Evolutionary conservation across 2,888 invertebrate species (phyloP), one percentile per base, ranked within the genome.

Genomic region (Micoletzkya japonica): DNA sequence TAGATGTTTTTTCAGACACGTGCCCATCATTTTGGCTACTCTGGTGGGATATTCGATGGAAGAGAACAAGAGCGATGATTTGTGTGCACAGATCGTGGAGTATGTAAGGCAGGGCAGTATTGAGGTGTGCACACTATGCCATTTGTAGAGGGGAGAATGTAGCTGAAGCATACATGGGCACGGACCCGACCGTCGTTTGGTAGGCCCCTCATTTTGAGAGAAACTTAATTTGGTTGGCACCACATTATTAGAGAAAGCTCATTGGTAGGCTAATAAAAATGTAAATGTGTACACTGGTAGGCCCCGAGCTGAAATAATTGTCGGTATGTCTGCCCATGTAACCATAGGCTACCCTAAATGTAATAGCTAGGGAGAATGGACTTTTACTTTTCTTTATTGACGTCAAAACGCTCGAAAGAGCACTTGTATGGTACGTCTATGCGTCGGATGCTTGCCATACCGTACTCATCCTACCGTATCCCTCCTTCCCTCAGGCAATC

Each of bases 401-500:
- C n/a, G n/a, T n/a, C n/a, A n/a, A n/a, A n/a, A n/a, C n/a, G n/a
- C n/a, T n/a, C n/a, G n/a, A n/a, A n/a, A n/a, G n/a, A n/a, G n/a
- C n/a, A 28, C 10, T 20, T 54, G 28, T 54, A 54, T 54, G 24
- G 14, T 24, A 17, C 14, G 7, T 26, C 28, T 24, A 54, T 10
- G 24, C 24, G 17, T 24, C 56, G 24, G 28, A 54, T 28, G 7
- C 7, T 17, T 24, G 17, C 10, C 56, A 17, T 10, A 10, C 56
- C 14, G 24, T 32, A 17, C 10, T 10, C 59, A 56, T 34, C 54
- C 24, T 17, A 52, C 7, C 59, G 26, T 66, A 58, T n/a, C 20
- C 17, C 20, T 28, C 24, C 24, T 36, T 39, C 36, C 39, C 56
- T 32, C 39, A 74, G 73, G 77, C 76, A 2, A 56, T 79, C 20